Evolutionary conservation across 1,140 invertebrate species (phyloP).

Genomic region (Tetraneura akinire): DNA sequence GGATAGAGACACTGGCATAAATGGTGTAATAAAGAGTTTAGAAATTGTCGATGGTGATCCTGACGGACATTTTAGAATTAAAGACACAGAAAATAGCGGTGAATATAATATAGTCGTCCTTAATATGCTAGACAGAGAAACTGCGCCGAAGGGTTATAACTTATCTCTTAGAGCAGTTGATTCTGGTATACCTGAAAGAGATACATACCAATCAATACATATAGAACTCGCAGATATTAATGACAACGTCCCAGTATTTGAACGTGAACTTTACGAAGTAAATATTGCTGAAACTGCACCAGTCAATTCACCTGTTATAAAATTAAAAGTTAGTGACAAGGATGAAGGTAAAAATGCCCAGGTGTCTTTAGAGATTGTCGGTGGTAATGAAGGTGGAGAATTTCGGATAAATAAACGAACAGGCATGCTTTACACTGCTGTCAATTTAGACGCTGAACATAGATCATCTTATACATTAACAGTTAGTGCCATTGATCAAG

Average conservation of each 20-base stretch:
- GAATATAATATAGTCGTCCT: constrained; percentile 79
- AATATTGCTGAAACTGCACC: constrained; percentile 86
- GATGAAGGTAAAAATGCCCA: constrained; percentile 80
- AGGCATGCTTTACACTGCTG: constrained; percentile 85
- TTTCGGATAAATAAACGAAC: constrained; percentile 85
- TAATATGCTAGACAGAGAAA: constrained; percentile 74
- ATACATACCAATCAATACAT: constrained; percentile 74
- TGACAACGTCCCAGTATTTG: constrained; percentile 86
- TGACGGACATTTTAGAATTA: constrained; percentile 80
- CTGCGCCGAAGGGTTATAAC: constrained; percentile 78
- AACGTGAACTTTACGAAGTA: constrained; percentile 83
- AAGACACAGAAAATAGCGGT: constrained; percentile 60
- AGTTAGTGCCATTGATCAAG: constrained; percentile 87
- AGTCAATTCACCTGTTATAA: constrained; percentile 81
- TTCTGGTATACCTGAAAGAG: constrained; percentile 74
- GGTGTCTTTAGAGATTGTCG: constrained; percentile 85
- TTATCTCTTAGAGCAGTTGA: constrained; percentile 84
- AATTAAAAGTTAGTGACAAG: constrained; percentile 81
- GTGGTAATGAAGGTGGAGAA: constrained; percentile 86
- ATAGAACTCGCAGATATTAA: constrained; percentile 79
- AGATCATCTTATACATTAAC: constrained; percentile 88
- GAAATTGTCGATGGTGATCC: constrained; percentile 87
- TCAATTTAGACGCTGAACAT: constrained; percentile 82
- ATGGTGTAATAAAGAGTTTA: constrained; percentile 80
- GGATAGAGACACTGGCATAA: constrained; percentile 78